Evolutionary conservation across 2,888 invertebrate species (phyloP).

Genomic region (Euproctis similis): DNA sequence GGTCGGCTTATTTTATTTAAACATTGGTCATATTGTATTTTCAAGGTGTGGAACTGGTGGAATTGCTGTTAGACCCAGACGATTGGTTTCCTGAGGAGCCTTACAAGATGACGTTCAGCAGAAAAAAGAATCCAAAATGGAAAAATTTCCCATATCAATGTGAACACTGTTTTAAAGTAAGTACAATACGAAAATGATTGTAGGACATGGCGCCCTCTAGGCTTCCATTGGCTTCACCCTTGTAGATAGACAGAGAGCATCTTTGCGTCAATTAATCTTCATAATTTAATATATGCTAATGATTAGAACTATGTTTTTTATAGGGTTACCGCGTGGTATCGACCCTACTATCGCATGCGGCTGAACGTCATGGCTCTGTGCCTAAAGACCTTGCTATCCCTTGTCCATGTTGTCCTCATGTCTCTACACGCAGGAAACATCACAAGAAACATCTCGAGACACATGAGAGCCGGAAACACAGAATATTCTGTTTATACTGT

Average conservation of each 20-base stretch:
- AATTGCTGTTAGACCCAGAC: slow-evolving; percentile 50
- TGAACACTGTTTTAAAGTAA: slow-evolving; percentile 63
- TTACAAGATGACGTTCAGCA: slow-evolving; percentile 61
- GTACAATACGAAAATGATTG: too few relatives aligned
- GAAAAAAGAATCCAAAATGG: slow-evolving; percentile 69
- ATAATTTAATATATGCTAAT: too few relatives aligned
- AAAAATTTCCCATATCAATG: slow-evolving; percentile 61
- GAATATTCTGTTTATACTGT: slow-evolving; percentile 62
- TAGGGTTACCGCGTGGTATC: slow-evolving; percentile 64
- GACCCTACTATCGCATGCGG: slow-evolving; percentile 49
- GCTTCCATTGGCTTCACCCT: too few relatives aligned
- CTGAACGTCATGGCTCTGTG: slow-evolving; percentile 50
- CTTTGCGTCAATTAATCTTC: too few relatives aligned
- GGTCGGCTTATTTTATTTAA: too few relatives aligned
- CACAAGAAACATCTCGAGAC: slow-evolving; percentile 58
- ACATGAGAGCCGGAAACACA: slow-evolving; percentile 43
- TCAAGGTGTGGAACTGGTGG: slow-evolving; percentile 57
- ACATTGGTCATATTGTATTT: too few relatives aligned
- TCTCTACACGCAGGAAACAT: slow-evolving; percentile 53
- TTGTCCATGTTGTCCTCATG: slow-evolving; percentile 66
- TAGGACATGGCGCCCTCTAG: too few relatives aligned
- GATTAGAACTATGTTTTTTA: neutral
- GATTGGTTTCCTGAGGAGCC: slow-evolving; percentile 67
- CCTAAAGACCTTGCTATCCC: slow-evolving; percentile 48
- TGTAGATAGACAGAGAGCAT: too few relatives aligned